Percentiles rank a stretch among this genome's conserved stretches.
phyloP scores from a whole-genome alignment of 1,140 invertebrate genomes.

The Parasteatoda tepidariorum region DNA sequence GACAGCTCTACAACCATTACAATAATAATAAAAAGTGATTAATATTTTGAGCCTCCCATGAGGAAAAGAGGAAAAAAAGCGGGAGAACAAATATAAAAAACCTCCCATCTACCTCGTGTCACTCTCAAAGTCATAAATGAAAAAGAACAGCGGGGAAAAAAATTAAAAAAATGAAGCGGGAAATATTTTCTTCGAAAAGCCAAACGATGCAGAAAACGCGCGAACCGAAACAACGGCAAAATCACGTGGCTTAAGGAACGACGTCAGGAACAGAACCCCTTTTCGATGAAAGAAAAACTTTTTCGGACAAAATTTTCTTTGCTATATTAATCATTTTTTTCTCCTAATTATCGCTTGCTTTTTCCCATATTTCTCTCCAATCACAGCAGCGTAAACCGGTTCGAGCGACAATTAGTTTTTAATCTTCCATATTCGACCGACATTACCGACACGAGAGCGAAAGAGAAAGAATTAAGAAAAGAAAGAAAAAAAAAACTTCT shows the following conservation, averaged over 20 bases:
- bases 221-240: slow-evolving; percentile 51
- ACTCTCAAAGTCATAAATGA: slow-evolving; percentile 57
- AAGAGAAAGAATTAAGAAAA: background rate
- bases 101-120: slow-evolving; percentile 38
- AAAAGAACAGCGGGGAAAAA: slow-evolving; percentile 21
- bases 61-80: background rate
- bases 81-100: slow-evolving; percentile 23
- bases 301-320: slow-evolving; percentile 58
- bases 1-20: slow-evolving; percentile 50
- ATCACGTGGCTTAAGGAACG: slow-evolving; percentile 51
- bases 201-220: slow-evolving; percentile 59
- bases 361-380: slow-evolving; percentile 52
- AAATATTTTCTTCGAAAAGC: slow-evolving; percentile 47
- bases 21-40: slow-evolving; percentile 60
- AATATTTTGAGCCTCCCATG: slow-evolving; percentile 44
- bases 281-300: slow-evolving; percentile 9
- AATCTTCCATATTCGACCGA: slow-evolving; percentile 60
- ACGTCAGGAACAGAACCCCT: background rate
- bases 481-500: slow-evolving; percentile 35
- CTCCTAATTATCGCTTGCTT: slow-evolving; percentile 53
- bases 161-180: slow-evolving; percentile 22
- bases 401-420: slow-evolving; percentile 61
- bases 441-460: slow-evolving; percentile 32
- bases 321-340: slow-evolving; percentile 60
- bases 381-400: slow-evolving; percentile 57